phyloP scores from a whole-genome alignment of 1,140 invertebrate species.

The Aphidius ervi region DNA sequence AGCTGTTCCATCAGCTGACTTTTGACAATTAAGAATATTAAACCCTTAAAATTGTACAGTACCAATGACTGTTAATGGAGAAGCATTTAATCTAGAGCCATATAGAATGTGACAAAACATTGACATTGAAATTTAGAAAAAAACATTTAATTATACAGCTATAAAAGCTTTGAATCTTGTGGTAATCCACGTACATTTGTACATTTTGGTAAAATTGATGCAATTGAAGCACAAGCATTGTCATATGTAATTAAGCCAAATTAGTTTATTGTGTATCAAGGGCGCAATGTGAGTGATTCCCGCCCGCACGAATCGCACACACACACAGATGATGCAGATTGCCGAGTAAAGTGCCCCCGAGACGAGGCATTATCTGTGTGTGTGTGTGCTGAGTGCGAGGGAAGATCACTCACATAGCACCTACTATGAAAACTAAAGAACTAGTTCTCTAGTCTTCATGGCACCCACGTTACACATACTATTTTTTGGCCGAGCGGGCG shows the following conservation, averaged over 20 bases:
- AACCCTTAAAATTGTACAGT: constrained; percentile 58
- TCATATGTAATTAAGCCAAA: constrained; percentile 28
- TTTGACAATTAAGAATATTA: constrained; percentile 67
- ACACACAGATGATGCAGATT: too few relatives aligned
- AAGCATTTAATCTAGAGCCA: constrained; percentile 29
- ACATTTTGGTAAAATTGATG: constrained; percentile 16
- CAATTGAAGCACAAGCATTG: constrained; percentile 22
- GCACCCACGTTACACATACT: too few relatives aligned
- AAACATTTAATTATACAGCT: neutral
- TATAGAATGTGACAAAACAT: constrained; percentile 40
- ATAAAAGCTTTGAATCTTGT: constrained; percentile 22
- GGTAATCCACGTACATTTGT: neutral
- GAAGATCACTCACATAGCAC: too few relatives aligned
- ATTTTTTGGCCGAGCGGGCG: too few relatives aligned
- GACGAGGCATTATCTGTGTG: too few relatives aligned
- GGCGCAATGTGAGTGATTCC: too few relatives aligned
- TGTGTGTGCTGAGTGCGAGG: too few relatives aligned
- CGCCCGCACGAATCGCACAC: too few relatives aligned
- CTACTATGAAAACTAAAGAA: too few relatives aligned
- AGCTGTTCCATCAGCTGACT: constrained; percentile 55
- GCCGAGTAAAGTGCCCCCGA: too few relatives aligned
- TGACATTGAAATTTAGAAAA: constrained; percentile 26
- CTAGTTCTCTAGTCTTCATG: too few relatives aligned
- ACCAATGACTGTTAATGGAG: constrained; percentile 26
- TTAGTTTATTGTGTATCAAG: too few relatives aligned